phyloP scores from a whole-genome alignment of 1,140 invertebrate genomes.

The Drosophila trapezifrons region DNA sequence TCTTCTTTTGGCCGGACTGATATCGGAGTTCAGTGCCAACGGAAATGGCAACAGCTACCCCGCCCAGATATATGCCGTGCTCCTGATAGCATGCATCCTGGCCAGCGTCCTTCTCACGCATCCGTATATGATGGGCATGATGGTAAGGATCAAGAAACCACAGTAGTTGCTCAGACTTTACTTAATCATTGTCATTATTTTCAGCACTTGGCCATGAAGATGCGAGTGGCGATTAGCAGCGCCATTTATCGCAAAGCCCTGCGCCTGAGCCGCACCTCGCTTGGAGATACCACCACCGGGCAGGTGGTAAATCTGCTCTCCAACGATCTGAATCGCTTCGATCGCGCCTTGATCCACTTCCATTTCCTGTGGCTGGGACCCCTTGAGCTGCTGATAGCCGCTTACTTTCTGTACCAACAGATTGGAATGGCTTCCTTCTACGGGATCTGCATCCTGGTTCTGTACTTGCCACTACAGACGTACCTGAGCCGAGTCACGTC shows the following conservation, averaged over 20 bases:
- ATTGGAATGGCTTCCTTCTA: constrained; percentile 86
- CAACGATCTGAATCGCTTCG: constrained; percentile 86
- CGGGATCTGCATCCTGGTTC: constrained; percentile 90
- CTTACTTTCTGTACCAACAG: constrained; percentile 90
- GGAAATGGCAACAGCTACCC: constrained; percentile 81
- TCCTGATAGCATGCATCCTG: constrained; percentile 85
- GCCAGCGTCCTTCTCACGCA: constrained; percentile 86
- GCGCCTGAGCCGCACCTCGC: constrained; percentile 87
- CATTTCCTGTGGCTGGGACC: constrained; percentile 86
- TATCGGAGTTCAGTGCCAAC: constrained; percentile 85
- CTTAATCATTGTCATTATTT: background rate
- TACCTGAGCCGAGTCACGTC: constrained; percentile 89
- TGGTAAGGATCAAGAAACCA: constrained; percentile 51
- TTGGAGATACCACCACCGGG: constrained; percentile 91
- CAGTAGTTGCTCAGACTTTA: background rate
- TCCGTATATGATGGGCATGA: constrained; percentile 87
- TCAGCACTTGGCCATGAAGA: constrained; percentile 73
- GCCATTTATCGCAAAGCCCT: constrained; percentile 88
- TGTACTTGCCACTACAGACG: constrained; percentile 93
- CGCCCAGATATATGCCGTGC: constrained; percentile 86
- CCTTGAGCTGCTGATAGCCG: constrained; percentile 86
- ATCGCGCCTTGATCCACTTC: constrained; percentile 80
- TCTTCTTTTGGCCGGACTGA: constrained; percentile 69
- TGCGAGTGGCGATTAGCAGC: constrained; percentile 86
- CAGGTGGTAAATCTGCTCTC: constrained; percentile 90